These are phyloP conservation scores for Oreochromis aureus DNA, from an alignment of 2,113 vertebrate genomes.

Conservation along the genomic window DNA sequence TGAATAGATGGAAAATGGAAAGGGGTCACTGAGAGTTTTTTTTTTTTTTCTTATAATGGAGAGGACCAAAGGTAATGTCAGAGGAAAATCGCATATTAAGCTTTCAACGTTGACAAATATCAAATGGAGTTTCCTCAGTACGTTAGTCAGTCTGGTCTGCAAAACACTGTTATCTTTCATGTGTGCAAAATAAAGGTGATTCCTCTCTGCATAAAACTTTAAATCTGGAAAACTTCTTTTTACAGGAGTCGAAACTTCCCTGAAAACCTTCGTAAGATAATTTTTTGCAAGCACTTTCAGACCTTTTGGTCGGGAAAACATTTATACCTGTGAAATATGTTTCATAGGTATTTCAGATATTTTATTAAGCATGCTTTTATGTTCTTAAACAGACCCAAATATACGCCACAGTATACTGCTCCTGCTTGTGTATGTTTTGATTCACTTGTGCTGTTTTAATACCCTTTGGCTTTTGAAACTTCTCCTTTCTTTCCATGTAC, in stretches of 20 bases:
- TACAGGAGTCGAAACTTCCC: not conserved
- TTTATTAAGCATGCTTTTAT: not conserved
- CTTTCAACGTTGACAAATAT: not conserved
- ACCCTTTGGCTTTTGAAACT: not conserved
- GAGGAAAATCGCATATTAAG: not conserved
- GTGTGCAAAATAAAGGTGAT: not conserved
- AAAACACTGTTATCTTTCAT: not conserved
- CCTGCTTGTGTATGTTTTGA: not conserved
- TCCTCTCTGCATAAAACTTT: not conserved
- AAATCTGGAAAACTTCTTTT: not conserved
- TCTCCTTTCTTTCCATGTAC: not conserved
- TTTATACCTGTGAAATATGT: not conserved
- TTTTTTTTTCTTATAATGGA: not conserved
- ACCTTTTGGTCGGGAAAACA: not conserved
- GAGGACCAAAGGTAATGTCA: not conserved
- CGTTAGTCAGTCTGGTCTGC: not conserved
- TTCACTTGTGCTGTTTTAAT: not conserved
- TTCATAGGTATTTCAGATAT: not conserved
- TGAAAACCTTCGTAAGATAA: not conserved
- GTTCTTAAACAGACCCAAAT: not conserved
- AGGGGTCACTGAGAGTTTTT: not conserved
- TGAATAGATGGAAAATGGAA: not conserved
- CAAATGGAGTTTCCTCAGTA: not conserved
- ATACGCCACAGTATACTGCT: not conserved
- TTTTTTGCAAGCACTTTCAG: not conserved